Base-by-base conservation (phyloP, 1,140 invertebrate species). In the Eurosta solidaginis region DNA sequence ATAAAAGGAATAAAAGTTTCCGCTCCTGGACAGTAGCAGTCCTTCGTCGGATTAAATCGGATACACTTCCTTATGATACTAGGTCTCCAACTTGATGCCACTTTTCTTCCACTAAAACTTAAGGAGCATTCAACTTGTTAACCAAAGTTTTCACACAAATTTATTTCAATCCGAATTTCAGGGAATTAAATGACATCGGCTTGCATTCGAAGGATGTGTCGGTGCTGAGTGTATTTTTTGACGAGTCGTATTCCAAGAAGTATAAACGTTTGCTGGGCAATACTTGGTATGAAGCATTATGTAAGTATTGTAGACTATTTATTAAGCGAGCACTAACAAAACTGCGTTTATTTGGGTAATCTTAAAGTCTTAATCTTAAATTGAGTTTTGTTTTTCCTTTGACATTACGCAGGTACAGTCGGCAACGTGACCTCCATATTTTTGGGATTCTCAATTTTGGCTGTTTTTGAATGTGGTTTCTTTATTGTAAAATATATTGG, bases 391-490 rank as follows among this genome's bases (percentile, higher is more conserved):
- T 25, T 1, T 54, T 75, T 75, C 4, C 27, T 36, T 54, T 63
- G 17, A 20, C 36, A 20, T 45, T 52, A 49, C 20, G 20, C 82
- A 87, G 85, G 85, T 81, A 87, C 82, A 78, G 81, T 87, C 82
- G 85, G 85, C 78, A 87, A 84, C 81, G 87, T 87, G 79, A 84
- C 84, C 75, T 82, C 84, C 78, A 87, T 87, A 79, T 85, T 87
- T 80, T 81, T 85, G 6, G 85, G 85, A 49, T 87, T 87, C 81
- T 87, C 85, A 77, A 82, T 87, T 83, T 83, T 86, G 82, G 85
- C 85, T 80, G 81, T 85, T 81, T 85, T 82, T 79, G 85, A 87
- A 81, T 81, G 85, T 44, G 76, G 84, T 77, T 87, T 82, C 82
- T 87, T 84, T 78, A 54, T 50, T 17, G 10, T 47, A 4, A 79